Base-by-base conservation (phyloP, 2,113 vertebrate species). In the Neopipo cinnamomea region DNA sequence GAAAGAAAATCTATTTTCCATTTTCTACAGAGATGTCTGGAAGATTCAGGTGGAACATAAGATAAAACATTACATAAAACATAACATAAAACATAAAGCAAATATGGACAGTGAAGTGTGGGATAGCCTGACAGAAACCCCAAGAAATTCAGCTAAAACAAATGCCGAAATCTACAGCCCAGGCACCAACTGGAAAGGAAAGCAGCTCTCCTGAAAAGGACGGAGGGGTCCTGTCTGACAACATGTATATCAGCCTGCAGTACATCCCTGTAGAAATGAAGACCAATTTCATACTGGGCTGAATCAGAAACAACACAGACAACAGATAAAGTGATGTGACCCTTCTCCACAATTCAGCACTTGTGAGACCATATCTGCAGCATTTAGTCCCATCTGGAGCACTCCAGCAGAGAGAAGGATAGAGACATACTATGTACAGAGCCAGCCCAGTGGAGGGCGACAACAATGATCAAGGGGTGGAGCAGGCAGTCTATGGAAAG, bases 401-500 rank as follows among this genome's bases (percentile, higher is more conserved):
- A 41, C 20, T 22, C 6, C 66, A 35, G 65, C 3, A 77, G 6
- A 50, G 12, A 50, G 77, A 66, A 50, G 25, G 21, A 44, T 0
- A 33, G 11, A 47, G 30, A 52, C 11, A 13, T 5, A 31, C 1
- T 9, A 21, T n/a, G n/a, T 41, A 30, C 19, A 65, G 83, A 71
- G 47, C 22, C 50, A 74, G 61, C 6, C 28, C 3, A 2, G 25
- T 8, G 27, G 37, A 82, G 5, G 14, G 44, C 15, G 53, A 44
- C 5, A 22, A 23, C 28, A 66, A 4, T 5, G 31, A 77, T 9
- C 0, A 0, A 61, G 24, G 31, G 25, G 49, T 68, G 18, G 8
- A 74, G 23, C 33, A 52, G 0, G 0, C 39, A 18, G 24, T 1
- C 6, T 7, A 42, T 2, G 2, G 5, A 73, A 17, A 78, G 28